Evolutionary conservation across 2,888 invertebrate species (phyloP), one percentile per base, ranked within the genome.

Genomic region (Oeneis ivallda): DNA sequence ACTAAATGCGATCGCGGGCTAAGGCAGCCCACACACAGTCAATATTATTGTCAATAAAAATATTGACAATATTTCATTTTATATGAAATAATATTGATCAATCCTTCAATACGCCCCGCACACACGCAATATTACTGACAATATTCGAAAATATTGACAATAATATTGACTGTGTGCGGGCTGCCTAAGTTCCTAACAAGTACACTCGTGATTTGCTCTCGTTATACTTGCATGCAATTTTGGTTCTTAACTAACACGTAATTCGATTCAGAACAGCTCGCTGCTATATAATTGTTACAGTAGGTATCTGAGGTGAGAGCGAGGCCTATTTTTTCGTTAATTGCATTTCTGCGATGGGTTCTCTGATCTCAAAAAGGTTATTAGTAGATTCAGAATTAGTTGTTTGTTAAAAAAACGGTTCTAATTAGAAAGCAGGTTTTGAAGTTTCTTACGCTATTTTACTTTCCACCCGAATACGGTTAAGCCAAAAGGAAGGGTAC

Each of bases 311-410:
- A 49, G 11, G 39, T 37, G 13, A 59, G 17, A 49, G 49, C 15
- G 37, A 39, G 49, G 7, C n/a, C 50, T 13, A 50, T 47, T 60
- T 60, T 26, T 57, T 34, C 58, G 41, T 64, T 64, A 64, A 64
- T 59, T 64, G 58, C 58, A 50, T 64, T 45, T 64, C 50, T 60
- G 19, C 17, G n/a, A n/a, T n/a, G n/a, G n/a, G n/a, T n/a, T n/a
- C n/a, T 34, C 32, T 19, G 39, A 56, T 63, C 41, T 53, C 53
- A 45, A 59, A 37, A 60, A 37, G 0, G 39, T 49, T 39, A 45
- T 45, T 53, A 59, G 17, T n/a, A 49, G 37, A 19, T 15, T 37
- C n/a, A 58, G 53, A 50, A 60, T 39, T 59, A 37, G 58, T 59
- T 52, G 32, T 64, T 64, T 39, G 49, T 56, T 57, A 49, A 59